phyloP scores from a whole-genome alignment of 2,888 invertebrate genomes.

The Gymnocheta viridis region DNA sequence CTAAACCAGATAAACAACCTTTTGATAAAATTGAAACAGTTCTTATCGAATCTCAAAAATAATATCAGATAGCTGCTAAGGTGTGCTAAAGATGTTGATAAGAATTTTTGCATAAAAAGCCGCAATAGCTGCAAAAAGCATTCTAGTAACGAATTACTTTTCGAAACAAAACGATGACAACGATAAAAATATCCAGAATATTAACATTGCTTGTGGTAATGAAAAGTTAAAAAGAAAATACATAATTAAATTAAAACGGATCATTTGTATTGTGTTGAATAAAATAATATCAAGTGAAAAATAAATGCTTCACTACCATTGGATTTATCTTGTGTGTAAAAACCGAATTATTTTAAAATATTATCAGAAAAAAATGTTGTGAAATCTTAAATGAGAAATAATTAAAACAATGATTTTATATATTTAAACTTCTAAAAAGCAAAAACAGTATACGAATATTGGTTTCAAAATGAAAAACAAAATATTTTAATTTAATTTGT shows the following conservation, averaged over 20 bases:
- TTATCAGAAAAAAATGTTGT: not conserved
- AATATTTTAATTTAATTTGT: not conserved
- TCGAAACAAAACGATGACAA: conserved; percentile 80
- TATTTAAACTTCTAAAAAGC: not conserved
- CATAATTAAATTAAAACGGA: not conserved
- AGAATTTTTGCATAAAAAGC: conserved; percentile 78
- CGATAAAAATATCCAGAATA: conserved; percentile 79
- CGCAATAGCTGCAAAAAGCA: conserved; percentile 26
- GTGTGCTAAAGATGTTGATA: conserved; percentile 60
- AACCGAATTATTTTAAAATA: not conserved
- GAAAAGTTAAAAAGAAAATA: conserved; percentile 61
- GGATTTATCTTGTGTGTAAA: conserved; percentile 65
- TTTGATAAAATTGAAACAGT: conserved; percentile 42
- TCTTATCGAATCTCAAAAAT: conserved; percentile 26
- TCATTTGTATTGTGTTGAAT: not conserved
- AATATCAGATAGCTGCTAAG: not conserved
- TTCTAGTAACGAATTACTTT: conserved; percentile 80
- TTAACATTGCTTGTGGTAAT: conserved; percentile 80
- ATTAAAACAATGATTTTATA: not conserved
- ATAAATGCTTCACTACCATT: conserved; percentile 63
- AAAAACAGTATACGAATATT: not conserved
- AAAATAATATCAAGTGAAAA: not conserved
- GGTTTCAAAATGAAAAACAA: not conserved
- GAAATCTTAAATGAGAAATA: not conserved
- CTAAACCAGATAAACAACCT: conserved; percentile 39